Evolutionary conservation across 2,113 vertebrate genomes (phyloP).

Genomic region (Protobothrops mucrosquamatus): DNA sequence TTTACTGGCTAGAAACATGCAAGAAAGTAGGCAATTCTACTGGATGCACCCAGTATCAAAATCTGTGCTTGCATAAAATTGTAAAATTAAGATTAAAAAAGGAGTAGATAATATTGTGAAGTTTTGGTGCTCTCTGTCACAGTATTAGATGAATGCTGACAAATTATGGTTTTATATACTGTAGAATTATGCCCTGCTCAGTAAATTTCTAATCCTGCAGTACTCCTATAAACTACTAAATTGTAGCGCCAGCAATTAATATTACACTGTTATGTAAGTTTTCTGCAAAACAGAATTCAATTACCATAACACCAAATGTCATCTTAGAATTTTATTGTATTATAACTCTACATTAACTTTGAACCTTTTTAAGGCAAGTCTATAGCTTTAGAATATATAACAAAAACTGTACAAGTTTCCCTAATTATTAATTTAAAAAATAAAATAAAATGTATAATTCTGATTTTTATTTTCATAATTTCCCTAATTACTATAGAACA

Average conservation of each 20-base stretch:
- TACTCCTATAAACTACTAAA: neutral
- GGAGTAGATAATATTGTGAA: neutral
- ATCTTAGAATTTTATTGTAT: neutral
- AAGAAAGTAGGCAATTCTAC: neutral
- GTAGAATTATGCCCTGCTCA: neutral
- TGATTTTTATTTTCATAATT: neutral
- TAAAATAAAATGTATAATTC: neutral
- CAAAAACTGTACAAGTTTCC: neutral
- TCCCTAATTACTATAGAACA: neutral
- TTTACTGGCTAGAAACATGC: neutral
- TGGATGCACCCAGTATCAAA: neutral
- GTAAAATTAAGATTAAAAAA: neutral
- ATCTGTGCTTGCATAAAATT: neutral
- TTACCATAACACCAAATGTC: neutral
- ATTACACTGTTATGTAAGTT: neutral
- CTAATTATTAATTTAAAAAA: neutral
- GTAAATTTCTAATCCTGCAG: neutral
- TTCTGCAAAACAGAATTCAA: neutral
- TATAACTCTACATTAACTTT: neutral
- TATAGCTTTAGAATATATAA: neutral
- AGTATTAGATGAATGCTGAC: neutral
- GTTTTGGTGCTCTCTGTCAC: too few relatives aligned
- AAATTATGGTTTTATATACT: neutral
- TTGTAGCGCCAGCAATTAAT: neutral
- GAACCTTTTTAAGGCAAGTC: neutral